Evolutionary conservation across 2,888 invertebrate genomes (phyloP).

Genomic region (Thereva unica): DNA sequence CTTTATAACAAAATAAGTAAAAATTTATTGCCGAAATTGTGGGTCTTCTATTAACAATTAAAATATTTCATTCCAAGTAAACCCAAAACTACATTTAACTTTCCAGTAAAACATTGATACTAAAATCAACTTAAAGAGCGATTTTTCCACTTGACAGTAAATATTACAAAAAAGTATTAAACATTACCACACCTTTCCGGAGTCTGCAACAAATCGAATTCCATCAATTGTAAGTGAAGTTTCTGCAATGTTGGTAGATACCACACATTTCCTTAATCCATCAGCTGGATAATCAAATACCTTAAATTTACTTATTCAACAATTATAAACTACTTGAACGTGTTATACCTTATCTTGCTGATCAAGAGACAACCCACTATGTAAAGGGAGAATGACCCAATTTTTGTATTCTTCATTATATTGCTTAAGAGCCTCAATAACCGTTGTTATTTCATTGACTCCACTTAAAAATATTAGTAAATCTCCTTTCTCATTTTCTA

Average conservation of each 20-base stretch:
- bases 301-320: constrained; percentile 53
- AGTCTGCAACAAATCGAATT: constrained; percentile 94
- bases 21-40: no score
- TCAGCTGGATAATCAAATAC: constrained; percentile 96
- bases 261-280: constrained; percentile 92
- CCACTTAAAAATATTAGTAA: constrained; percentile 94
- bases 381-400: constrained; percentile 93
- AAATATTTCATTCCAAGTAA: no score
- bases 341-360: constrained; percentile 89
- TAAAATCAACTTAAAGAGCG: no score
- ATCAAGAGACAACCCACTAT: constrained; percentile 87
- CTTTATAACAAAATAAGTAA: no score
- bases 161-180: neutral
- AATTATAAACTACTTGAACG: neutral
- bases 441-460: constrained; percentile 85
- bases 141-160: constrained; percentile 72
- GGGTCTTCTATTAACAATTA: no score
- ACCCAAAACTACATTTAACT: no score
- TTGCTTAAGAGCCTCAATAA: constrained; percentile 83
- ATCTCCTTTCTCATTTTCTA: constrained; percentile 86
- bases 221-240: constrained; percentile 99
- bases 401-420: constrained; percentile 76
- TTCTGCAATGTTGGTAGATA: constrained; percentile 98
- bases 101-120: no score
- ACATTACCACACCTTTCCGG: constrained; percentile 75